Conservation (phyloP, 2,113 vertebrate genomes). For the Chlamydotis undulata region DNA sequence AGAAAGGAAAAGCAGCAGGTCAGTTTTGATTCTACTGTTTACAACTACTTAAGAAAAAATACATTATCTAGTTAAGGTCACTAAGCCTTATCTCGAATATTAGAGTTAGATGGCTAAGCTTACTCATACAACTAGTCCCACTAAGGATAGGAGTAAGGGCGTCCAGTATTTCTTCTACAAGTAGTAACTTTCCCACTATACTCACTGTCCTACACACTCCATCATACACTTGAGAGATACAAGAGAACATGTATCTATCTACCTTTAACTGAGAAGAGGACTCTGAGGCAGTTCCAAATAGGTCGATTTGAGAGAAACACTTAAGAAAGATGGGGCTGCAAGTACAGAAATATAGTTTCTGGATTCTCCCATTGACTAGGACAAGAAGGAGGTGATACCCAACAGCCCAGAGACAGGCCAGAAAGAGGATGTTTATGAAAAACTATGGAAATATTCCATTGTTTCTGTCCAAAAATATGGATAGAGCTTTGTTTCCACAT, state of each 20-base stretch:
- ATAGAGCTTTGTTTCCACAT: background rate
- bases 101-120: background rate
- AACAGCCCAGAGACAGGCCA: background rate
- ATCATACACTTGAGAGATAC: background rate
- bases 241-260: background rate
- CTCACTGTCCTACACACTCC: background rate
- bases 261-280: background rate
- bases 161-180: background rate
- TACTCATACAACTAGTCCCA: background rate
- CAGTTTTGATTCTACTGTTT: background rate
- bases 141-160: background rate
- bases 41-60: background rate
- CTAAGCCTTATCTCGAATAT: background rate
- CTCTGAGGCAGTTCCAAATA: background rate
- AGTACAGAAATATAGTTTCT: fast-evolving
- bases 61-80: background rate
- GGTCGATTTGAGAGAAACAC: fast-evolving
- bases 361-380: background rate
- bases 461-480: background rate
- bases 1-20: background rate
- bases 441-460: background rate
- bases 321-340: background rate
- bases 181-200: background rate
- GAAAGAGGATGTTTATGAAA: background rate
- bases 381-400: background rate